A percentile compares a stretch with the other conserved stretches of the same genome.
Evolutionary conservation across 2,797 vertebrate genomes (phyloP).

Genomic region (Spheniscus humboldti): DNA sequence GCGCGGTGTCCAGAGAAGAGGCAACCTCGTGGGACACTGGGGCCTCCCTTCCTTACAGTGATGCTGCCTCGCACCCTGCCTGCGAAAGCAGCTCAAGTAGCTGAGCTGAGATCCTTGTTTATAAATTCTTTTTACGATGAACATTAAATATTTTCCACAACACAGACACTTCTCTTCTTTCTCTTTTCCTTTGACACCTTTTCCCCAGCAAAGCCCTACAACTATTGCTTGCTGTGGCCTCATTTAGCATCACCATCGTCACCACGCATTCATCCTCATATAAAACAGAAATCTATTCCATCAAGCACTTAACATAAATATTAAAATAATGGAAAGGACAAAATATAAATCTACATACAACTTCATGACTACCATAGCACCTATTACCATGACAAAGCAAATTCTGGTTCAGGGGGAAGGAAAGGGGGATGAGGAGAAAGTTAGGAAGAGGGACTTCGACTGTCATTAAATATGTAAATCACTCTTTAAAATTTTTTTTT

Average conservation of each 20-base stretch:
- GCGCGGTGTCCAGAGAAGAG: fast-evolving
- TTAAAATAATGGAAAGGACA: constrained; percentile 75
- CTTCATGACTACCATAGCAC: constrained; percentile 79
- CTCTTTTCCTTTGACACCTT: background rate
- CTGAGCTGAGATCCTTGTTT: constrained; percentile 21
- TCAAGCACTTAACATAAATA: constrained; percentile 80
- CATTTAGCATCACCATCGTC: constrained; percentile 31
- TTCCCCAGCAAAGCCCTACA: constrained; percentile 62
- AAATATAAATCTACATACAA: constrained; percentile 75
- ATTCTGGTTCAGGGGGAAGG: constrained; percentile 66
- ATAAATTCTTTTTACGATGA: constrained; percentile 36
- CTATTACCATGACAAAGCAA: constrained; percentile 77
- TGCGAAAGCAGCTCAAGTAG: background rate
- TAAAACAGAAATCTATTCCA: constrained; percentile 75
- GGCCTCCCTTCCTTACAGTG: background rate
- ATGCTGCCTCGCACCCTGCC: background rate
- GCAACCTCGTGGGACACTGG: background rate
- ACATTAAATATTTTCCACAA: constrained; percentile 59
- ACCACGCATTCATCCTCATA: constrained; percentile 65
- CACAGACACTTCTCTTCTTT: background rate
- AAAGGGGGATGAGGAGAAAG: constrained; percentile 56
- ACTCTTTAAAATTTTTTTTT: constrained; percentile 26
- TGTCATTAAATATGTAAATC: constrained; percentile 79
- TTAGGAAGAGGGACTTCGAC: constrained; percentile 63
- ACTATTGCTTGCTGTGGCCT: constrained; percentile 67